These are phyloP conservation scores for Cheirogaleus medius DNA, from an alignment of 2,113 vertebrate genomes.

Conservation along the genomic window DNA sequence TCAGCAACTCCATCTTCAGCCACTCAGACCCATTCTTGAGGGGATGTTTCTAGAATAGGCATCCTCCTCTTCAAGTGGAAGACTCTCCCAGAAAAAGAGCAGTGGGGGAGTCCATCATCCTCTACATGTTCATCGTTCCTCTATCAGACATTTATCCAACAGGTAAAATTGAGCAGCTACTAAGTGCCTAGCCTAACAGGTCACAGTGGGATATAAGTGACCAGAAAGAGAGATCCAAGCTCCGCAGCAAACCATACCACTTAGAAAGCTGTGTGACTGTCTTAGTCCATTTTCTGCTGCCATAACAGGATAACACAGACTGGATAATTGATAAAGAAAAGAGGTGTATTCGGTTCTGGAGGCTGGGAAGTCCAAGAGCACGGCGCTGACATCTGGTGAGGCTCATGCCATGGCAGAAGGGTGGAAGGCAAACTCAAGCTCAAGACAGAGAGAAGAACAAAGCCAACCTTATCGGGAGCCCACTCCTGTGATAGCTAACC, in stretches of 20 bases:
- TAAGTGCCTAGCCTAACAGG: neutral
- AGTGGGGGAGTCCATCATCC: accelerated
- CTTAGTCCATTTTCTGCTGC: neutral
- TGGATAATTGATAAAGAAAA: neutral
- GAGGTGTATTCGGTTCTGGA: neutral
- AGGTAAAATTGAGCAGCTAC: neutral
- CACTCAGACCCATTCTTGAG: neutral
- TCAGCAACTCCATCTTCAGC: neutral
- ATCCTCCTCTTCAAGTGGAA: accelerated
- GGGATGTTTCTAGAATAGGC: accelerated
- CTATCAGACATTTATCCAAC: accelerated
- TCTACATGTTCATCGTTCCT: accelerated
- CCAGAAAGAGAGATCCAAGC: neutral
- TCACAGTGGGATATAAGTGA: accelerated
- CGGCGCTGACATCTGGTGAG: neutral
- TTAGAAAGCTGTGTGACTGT: neutral
- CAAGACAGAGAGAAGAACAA: neutral
- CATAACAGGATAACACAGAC: neutral
- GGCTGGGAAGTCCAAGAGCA: neutral
- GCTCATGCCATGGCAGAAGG: neutral
- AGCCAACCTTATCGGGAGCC: neutral
- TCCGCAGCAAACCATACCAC: neutral
- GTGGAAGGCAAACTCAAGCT: neutral
- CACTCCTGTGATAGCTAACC: neutral
- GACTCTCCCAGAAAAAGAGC: too few species aligned